These are phyloP conservation scores for Azemiops feae DNA, from an alignment of 2,113 vertebrate species.

Conservation along the genomic window DNA sequence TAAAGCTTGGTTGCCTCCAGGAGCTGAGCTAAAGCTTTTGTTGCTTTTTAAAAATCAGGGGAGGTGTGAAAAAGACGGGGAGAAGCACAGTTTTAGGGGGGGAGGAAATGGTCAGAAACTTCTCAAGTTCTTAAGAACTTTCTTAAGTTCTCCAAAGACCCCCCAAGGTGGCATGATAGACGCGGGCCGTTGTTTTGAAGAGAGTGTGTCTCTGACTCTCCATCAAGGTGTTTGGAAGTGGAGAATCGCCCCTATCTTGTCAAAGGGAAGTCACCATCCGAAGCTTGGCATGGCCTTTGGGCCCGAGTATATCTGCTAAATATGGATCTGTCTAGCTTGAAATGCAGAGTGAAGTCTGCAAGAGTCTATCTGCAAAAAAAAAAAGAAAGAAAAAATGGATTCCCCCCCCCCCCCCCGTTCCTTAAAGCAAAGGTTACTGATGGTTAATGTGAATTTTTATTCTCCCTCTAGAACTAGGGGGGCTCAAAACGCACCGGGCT, in stretches of 20 bases:
- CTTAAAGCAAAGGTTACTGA: constrained; percentile 25
- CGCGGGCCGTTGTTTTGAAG: neutral
- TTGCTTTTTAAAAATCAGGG: neutral
- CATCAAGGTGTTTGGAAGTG: neutral
- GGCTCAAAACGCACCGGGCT: neutral
- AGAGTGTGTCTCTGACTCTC: neutral
- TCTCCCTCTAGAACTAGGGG: neutral
- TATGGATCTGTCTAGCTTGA: neutral
- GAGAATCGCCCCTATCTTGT: neutral
- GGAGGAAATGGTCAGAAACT: neutral
- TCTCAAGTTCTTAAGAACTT: neutral
- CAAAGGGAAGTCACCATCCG: neutral
- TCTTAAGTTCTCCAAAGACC: neutral
- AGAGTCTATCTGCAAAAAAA: neutral
- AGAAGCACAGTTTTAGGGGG: neutral
- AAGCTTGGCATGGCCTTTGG: neutral
- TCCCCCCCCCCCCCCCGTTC: neutral
- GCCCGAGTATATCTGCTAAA: neutral
- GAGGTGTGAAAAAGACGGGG: neutral
- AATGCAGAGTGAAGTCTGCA: neutral
- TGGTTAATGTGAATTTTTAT: constrained; percentile 21
- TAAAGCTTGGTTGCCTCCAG: neutral
- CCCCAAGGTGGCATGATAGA: neutral
- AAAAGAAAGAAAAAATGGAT: constrained; percentile 1
- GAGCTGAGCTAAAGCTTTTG: neutral